phyloP scores from a whole-genome alignment of 2,888 invertebrate species.

The Crossocerus cetratus region DNA sequence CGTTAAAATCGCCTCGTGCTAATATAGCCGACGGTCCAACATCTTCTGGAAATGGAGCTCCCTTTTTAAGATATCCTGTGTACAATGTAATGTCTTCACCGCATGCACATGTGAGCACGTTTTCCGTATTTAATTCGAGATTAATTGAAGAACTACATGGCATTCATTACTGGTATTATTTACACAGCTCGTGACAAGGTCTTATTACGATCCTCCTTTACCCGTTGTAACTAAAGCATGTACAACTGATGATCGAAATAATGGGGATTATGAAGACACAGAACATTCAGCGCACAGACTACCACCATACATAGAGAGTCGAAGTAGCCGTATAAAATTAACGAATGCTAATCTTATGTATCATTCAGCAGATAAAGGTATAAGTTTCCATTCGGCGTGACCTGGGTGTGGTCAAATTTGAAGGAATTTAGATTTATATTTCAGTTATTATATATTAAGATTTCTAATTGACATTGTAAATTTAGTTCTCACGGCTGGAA shows the following conservation, averaged over 20 bases:
- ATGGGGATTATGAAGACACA: conserved; percentile 70
- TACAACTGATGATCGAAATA: conserved; percentile 65
- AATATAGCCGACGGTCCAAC: conserved; percentile 59
- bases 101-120: conserved; percentile 62
- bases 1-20: conserved; percentile 51
- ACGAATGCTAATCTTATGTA: conserved; percentile 71
- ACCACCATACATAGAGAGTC: conserved; percentile 65
- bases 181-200: conserved; percentile 63
- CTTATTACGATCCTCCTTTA: conserved; percentile 69
- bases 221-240: conserved; percentile 64
- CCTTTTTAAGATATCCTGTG: conserved; percentile 61
- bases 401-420: neutral
- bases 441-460: neutral
- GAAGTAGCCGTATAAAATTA: conserved; percentile 66
- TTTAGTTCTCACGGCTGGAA: conserved; percentile 69
- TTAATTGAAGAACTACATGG: conserved; percentile 4
- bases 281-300: conserved; percentile 66
- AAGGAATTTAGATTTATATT: neutral
- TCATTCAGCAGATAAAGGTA: conserved; percentile 73
- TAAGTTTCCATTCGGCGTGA: neutral
- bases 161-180: conserved; percentile 20
- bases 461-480: conserved; percentile 7
- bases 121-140: neutral
- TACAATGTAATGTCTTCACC: conserved; percentile 59
- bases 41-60: conserved; percentile 64